These are phyloP conservation scores for Myiozetetes cayanensis DNA, from an alignment of 2,113 vertebrate genomes.

Conservation along the genomic window DNA sequence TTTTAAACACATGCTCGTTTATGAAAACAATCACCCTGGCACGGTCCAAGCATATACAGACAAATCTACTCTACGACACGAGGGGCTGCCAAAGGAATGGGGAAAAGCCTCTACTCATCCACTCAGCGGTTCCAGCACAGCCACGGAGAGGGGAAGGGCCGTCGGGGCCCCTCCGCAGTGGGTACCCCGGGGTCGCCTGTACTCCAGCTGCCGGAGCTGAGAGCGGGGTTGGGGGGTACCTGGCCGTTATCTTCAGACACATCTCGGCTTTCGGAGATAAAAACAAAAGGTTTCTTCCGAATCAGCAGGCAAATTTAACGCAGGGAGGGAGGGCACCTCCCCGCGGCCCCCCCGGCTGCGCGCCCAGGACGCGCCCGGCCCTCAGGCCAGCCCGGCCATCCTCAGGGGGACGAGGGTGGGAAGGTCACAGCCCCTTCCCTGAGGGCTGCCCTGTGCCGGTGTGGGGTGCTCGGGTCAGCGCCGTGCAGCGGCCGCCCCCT, in stretches of 20 bases:
- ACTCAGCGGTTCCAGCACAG: conserved; percentile 65
- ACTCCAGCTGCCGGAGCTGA: conserved; percentile 40
- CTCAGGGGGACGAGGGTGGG: background rate
- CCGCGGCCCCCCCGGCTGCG: background rate
- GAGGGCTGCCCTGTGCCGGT: background rate
- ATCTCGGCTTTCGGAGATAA: background rate
- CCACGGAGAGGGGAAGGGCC: background rate
- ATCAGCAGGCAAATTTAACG: background rate
- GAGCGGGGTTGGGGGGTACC: background rate
- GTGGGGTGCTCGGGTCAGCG: background rate
- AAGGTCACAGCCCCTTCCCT: background rate
- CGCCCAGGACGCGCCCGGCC: too few relatives aligned
- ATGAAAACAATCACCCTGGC: conserved; percentile 69
- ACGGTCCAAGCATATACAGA: conserved; percentile 74
- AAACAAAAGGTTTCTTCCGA: conserved; percentile 4
- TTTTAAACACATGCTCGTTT: conserved; percentile 56
- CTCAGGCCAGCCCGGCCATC: background rate
- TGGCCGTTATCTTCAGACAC: conserved; percentile 20
- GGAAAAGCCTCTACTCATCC: conserved; percentile 60
- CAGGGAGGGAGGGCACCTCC: background rate
- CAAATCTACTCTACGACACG: conserved; percentile 67
- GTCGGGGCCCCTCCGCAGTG: background rate
- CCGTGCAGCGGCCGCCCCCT: background rate
- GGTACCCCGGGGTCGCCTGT: background rate
- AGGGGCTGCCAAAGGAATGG: conserved; percentile 55